Percentiles rank a stretch among this genome's conserved stretches.
These are phyloP conservation scores for Stegana nigrithorax DNA, from an alignment of 2,888 invertebrate species.

Conservation along the genomic window DNA sequence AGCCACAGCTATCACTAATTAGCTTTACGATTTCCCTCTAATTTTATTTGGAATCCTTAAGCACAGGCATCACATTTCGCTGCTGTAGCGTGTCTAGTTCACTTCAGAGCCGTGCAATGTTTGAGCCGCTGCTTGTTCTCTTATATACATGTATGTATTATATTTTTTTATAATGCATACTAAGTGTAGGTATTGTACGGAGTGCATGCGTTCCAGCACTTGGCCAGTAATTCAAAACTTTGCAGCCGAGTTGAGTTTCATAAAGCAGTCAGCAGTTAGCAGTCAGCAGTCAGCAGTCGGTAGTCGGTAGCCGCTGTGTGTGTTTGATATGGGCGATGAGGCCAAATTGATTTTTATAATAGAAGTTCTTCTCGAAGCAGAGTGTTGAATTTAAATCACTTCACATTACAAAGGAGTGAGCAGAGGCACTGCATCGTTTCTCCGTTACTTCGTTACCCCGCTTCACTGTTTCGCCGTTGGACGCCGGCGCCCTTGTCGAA, in stretches of 20 bases:
- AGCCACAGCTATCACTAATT: too few relatives aligned
- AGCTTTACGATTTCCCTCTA: too few relatives aligned
- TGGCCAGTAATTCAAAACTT: slow-evolving; percentile 52
- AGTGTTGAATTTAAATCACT: slow-evolving; percentile 45
- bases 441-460: too few relatives aligned
- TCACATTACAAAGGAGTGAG: slow-evolving; percentile 44
- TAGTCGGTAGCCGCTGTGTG: slow-evolving; percentile 23
- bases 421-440: too few relatives aligned
- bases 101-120: too few relatives aligned
- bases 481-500: not conserved
- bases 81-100: too few relatives aligned
- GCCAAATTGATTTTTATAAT: slow-evolving; percentile 51
- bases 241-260: slow-evolving; percentile 23
- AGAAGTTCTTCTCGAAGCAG: slow-evolving; percentile 32
- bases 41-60: too few relatives aligned
- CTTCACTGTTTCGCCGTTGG: too few relatives aligned
- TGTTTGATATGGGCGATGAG: slow-evolving; percentile 31
- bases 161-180: not conserved
- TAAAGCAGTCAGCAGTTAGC: slow-evolving; percentile 16
- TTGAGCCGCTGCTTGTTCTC: too few relatives aligned
- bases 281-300: too few relatives aligned
- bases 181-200: not conserved
- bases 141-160: too few relatives aligned
- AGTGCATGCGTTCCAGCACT: not conserved
- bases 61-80: too few relatives aligned